Evolutionary conservation across 1,140 invertebrate species (phyloP), one percentile per base, ranked within the genome.

Genomic region (Drosophila murphyi): DNA sequence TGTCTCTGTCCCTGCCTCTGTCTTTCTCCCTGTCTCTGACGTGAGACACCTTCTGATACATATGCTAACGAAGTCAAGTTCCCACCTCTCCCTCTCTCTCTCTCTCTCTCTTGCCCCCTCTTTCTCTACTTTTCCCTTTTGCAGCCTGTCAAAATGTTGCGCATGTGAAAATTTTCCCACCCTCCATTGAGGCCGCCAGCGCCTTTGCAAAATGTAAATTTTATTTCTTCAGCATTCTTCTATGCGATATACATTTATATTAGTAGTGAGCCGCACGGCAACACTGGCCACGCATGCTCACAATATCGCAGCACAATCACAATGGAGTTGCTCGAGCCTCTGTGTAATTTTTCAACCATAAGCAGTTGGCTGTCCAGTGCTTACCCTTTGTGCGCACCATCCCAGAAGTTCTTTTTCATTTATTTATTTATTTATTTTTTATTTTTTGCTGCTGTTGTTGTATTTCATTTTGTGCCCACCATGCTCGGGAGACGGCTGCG

Each of bases 91-190:
- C 47, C 34, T 57, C 20, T 31, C 51, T 20, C 43, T 12, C 12
- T 12, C 41, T 6, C 4, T n/a, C 37, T 20, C 55, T 57, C 47
- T 39, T 57, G 20, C 34, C 51, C 31, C 43, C 60, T 37, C 41
- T 6, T 5, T n/a, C 37, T 20, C 55, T 32, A 6, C 56, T 35
- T 32, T n/a, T 12, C 41, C 43, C 41, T 81, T 62, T 63, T 34
- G 65, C 67, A 63, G 72, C 83, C 83, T 87, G 83, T 87, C 83
- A 87, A 87, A 87, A 87, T 74, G 83, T 78, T 83, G 79, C 79
- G 64, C 82, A 82, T 82, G 76, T 69, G 85, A 89, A 89, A 78
- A 87, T 78, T 87, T 87, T 87, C 83, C 83, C 83, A 87, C 83
- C 83, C 83, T 88, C 83, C 83, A 83, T 89, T 89, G 80, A 65